A percentile compares a stretch with the other conserved stretches of the same genome.
Conservation (phyloP, 2,113 vertebrate genomes). For the Antennarius striatus region DNA sequence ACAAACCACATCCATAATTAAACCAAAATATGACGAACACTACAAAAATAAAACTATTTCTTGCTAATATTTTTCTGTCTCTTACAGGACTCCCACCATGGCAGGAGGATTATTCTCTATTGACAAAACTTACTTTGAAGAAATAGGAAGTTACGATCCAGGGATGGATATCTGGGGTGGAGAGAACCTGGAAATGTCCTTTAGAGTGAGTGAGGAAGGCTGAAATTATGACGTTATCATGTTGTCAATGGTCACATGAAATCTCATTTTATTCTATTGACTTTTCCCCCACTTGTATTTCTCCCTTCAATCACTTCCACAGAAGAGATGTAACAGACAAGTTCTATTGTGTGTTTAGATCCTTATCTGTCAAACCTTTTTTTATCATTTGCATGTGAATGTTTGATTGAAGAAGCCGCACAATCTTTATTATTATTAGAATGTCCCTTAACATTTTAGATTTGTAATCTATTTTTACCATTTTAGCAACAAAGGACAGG, state of each 20-base stretch:
- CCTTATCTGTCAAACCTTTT: no score
- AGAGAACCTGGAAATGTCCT: constrained; percentile 99
- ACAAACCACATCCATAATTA: constrained; percentile 41
- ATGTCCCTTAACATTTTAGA: no score
- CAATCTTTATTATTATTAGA: no score
- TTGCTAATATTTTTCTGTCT: no score
- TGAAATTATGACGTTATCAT: neutral
- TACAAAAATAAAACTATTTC: no score
- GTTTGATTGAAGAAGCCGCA: no score
- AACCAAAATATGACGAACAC: neutral
- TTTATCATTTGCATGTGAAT: no score
- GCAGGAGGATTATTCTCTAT: constrained; percentile 98
- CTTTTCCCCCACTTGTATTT: neutral
- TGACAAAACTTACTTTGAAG: constrained; percentile 97
- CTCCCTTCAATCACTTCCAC: neutral
- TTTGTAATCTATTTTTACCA: no score
- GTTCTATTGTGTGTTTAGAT: no score
- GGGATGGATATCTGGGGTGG: constrained; percentile 99
- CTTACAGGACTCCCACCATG: constrained; percentile 95
- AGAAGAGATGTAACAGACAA: neutral
- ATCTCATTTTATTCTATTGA: neutral
- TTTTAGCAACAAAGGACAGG: no score
- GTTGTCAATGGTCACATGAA: no score
- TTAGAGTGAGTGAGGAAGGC: constrained; percentile 87
- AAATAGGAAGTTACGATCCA: constrained; percentile 97